Conservation (phyloP, 2,797 vertebrate genomes). For the Pteropus rufus region DNA sequence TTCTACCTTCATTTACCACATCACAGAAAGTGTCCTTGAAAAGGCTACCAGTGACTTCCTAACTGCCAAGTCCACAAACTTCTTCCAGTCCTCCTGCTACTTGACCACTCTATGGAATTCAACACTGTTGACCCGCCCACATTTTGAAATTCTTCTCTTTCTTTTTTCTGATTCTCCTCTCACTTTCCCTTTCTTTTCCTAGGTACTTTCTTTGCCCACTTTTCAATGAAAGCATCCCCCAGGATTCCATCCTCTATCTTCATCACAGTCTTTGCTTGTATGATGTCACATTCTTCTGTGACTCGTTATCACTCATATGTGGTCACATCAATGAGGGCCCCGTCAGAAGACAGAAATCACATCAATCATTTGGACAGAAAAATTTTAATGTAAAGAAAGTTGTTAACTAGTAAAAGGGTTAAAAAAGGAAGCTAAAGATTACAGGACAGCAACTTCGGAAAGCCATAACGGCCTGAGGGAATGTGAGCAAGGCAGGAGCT, state of each 20-base stretch:
- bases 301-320: not conserved
- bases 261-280: not conserved
- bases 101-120: not conserved
- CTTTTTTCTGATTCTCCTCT: not conserved
- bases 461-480: not conserved
- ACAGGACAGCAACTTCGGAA: not conserved
- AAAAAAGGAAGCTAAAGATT: not conserved
- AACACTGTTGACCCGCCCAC: not conserved
- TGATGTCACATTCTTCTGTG: too few relatives aligned
- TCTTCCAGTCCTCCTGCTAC: not conserved
- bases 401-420: not conserved
- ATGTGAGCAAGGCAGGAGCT: not conserved
- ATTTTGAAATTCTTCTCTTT: not conserved
- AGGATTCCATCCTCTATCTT: not conserved
- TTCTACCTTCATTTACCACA: not conserved
- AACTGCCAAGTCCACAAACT: too few relatives aligned
- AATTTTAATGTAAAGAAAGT: not conserved
- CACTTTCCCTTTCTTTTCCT: not conserved
- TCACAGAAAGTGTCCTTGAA: not conserved
- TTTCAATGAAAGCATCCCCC: not conserved
- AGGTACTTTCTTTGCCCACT: not conserved
- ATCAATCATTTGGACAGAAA: not conserved
- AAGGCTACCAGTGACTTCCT: not conserved
- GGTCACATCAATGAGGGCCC: not conserved
- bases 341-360: not conserved